Base-by-base conservation (phyloP, 2,113 vertebrate genomes). In the Agelaius phoeniceus region DNA sequence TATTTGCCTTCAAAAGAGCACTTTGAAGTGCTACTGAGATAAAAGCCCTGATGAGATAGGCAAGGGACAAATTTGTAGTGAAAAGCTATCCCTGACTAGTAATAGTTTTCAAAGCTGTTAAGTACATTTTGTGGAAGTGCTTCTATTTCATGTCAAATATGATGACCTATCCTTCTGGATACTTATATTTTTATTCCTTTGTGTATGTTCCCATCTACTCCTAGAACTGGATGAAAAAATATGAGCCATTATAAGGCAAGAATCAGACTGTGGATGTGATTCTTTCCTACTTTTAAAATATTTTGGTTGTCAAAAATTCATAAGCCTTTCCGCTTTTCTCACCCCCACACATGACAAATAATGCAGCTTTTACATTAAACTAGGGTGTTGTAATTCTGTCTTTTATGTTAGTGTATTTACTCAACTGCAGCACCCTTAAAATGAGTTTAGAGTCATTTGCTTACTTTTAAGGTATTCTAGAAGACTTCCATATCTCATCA, bases 401-500 rank as follows among this genome's bases (percentile, higher is more conserved):
- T 87, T 83, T 67, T 77, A 90, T 95, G 80, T 92, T 59, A 90
- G 74, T 37, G 43, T 41, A 59, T 88, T 97, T 94, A 77, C 84
- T 93, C 92, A 96, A 96, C 57, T 78, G 59, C 89, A 89, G 43
- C 43, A 88, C 39, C 37, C 43, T 43, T 91, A 87, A 96, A 96
- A 90, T 80, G 52, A 96, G 79, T 96, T 95, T 78, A 79, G 72
- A 96, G 85, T 82, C 7, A 84, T 93, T 86, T 94, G 61, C 99
- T 99, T 98, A 99, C 99, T 98, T 97, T 98, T 98, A 44, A 99
- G 98, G 93, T 99, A 99, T 19, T 99, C 98, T 80, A 98, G 98
- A 91, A 99, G 98, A 95, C 99, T 99, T 97, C 99, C 99, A 35
- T 99, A 95, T 95, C 92, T 99, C 99, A 99, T 99, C 95, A 99